Conservation (phyloP, 2,888 invertebrate species). For the Nudaria mundana region DNA sequence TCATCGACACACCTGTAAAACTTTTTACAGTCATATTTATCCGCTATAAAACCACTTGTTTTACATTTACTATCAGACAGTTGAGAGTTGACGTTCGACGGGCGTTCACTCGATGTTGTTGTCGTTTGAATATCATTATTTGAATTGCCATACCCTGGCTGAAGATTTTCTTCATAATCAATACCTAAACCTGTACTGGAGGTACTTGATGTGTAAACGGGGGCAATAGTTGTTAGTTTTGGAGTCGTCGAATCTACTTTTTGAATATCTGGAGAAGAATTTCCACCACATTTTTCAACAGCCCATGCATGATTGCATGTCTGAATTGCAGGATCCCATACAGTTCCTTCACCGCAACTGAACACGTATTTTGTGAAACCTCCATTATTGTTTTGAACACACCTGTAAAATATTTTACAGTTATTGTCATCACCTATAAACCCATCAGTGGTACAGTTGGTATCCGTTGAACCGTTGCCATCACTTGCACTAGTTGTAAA, state of each 20-base stretch:
- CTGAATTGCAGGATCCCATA: conserved; percentile 80
- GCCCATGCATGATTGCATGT: conserved; percentile 82
- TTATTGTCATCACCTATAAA: conserved; percentile 81
- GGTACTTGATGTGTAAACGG: conserved; percentile 17
- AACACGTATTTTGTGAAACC: conserved; percentile 83
- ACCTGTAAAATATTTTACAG: conserved; percentile 85
- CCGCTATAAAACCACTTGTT: conserved; percentile 82
- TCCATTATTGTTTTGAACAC: conserved; percentile 82
- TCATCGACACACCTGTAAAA: conserved; percentile 85
- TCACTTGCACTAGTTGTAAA: conserved; percentile 17
- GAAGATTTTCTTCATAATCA: conserved; percentile 11
- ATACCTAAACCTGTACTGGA: conserved; percentile 23
- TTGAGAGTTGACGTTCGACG: not conserved
- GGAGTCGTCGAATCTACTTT: conserved; percentile 24
- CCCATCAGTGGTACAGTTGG: conserved; percentile 68
- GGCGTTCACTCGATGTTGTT: not conserved
- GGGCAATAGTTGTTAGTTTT: conserved; percentile 8
- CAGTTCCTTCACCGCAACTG: conserved; percentile 84
- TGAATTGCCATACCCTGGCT: conserved; percentile 1
- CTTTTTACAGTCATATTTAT: conserved; percentile 79
- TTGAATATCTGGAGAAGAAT: conserved; percentile 10
- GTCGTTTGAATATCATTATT: not conserved
- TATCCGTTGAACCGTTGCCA: conserved; percentile 6
- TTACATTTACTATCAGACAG: conserved; percentile 32
- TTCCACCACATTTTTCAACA: conserved; percentile 54